A percentile compares a stretch with the other conserved stretches of the same genome.
Evolutionary conservation across 2,888 invertebrate species (phyloP).

Genomic region (Leptinotarsa rubiginosa): DNA sequence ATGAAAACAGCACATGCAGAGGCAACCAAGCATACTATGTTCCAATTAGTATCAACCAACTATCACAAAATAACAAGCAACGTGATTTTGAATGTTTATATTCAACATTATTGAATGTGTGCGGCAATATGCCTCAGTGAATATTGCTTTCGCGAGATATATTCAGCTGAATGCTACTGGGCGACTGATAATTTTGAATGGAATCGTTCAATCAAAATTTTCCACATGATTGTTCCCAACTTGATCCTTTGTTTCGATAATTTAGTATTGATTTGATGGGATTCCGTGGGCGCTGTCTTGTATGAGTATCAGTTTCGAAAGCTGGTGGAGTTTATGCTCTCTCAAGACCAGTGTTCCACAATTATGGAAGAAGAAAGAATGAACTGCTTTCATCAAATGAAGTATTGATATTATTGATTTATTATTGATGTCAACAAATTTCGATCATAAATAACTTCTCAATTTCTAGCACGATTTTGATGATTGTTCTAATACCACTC

Average conservation of each 20-base stretch:
- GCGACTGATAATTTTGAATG: not conserved
- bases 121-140: not conserved
- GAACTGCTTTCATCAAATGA: too few relatives aligned
- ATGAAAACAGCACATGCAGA: too few relatives aligned
- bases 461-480: too few relatives aligned
- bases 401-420: too few relatives aligned
- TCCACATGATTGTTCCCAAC: not conserved
- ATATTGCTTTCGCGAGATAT: not conserved
- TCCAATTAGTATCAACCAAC: not conserved
- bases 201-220: slow-evolving; percentile 3
- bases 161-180: not conserved
- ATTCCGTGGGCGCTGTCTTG: not conserved
- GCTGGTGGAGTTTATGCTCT: too few relatives aligned
- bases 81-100: not conserved
- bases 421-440: too few relatives aligned
- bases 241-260: not conserved
- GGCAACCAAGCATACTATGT: not conserved
- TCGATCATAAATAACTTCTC: too few relatives aligned
- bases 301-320: too few relatives aligned
- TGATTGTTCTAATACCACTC: too few relatives aligned
- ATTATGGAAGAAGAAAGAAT: too few relatives aligned
- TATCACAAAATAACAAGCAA: not conserved
- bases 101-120: not conserved
- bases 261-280: not conserved
- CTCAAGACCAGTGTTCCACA: too few relatives aligned